Evolutionary conservation across 2,113 vertebrate species (phyloP), one percentile per base, ranked within the genome.

Genomic region (Coptodon rendalli): DNA sequence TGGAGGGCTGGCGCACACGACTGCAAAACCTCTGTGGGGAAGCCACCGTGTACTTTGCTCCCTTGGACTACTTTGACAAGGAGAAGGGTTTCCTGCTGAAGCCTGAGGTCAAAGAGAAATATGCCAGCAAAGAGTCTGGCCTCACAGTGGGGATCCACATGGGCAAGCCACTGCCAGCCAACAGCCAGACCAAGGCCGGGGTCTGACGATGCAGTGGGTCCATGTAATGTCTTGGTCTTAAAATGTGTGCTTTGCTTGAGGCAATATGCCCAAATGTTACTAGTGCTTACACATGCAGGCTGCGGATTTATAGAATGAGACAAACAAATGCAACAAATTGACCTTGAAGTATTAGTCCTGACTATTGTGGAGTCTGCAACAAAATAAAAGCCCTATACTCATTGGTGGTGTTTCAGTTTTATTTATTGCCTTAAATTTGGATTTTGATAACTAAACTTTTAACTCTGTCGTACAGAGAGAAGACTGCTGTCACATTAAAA

Each of bases 31-130:
- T 96, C 8, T 56, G 91, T 66, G 88, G 7, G 6, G 96, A 96
- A 7, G 45, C 86, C 1, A 86, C 93, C 0, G 91, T 96, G 13
- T 40, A 81, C 73, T 97, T 97, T 63, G 61, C 91, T 50, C 94
- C 96, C 8, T 85, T 82, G 24, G 96, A 95, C 68, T 63, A 85
- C 84, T 98, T 98, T 78, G 96, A 97, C 29, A 31, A 31, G 29
- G 29, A 31, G 29, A 31, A 31, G 29, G 29, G 29, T 31, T 31
- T 31, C 29, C 29, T 31, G 29, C 29, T 31, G 29, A 31, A 31
- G 29, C 29, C 29, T 31, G 29, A 31, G 29, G 29, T 31, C 29
- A 31, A 31, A 31, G 29, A 31, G 29, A 31, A 31, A 31, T 31
- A 31, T 31, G 29, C 29, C 29, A 22, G 22, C 27, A 29, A 29